These are phyloP conservation scores for Gallirallus australis DNA, from an alignment of 2,797 vertebrate genomes.

Conservation along the genomic window DNA sequence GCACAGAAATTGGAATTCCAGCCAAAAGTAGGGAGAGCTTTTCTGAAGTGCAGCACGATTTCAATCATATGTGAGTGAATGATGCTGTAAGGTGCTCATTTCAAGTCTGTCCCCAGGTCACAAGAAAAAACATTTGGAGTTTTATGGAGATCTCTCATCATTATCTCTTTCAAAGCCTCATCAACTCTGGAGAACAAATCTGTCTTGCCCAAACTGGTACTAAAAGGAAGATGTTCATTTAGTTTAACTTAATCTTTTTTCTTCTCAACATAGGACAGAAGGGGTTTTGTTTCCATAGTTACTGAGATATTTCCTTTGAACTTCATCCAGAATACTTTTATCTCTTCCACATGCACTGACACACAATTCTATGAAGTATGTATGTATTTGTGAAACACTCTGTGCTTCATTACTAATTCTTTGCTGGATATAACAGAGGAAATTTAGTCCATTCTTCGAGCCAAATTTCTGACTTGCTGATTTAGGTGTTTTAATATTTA, in stretches of 20 bases:
- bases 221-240: constrained; percentile 23
- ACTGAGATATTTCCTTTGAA: constrained; percentile 50
- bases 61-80: constrained; percentile 44
- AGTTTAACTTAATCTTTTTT: not conserved
- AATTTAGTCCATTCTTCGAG: not conserved
- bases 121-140: constrained; percentile 30
- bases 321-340: constrained; percentile 50
- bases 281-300: constrained; percentile 14
- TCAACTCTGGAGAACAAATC: constrained; percentile 9
- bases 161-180: constrained; percentile 31
- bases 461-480: constrained; percentile 4
- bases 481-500: constrained; percentile 21
- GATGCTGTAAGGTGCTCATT: not conserved
- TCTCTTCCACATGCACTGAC: constrained; percentile 55
- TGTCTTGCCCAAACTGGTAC: not conserved
- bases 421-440: constrained; percentile 15
- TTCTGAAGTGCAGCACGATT: constrained; percentile 27
- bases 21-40: not conserved
- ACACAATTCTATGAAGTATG: not conserved
- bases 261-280: not conserved
- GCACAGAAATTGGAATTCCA: not conserved
- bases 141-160: constrained; percentile 6
- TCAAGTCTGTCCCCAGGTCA: constrained; percentile 6
- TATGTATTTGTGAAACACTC: constrained; percentile 17
- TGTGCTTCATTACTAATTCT: constrained; percentile 20